Percentiles rank a stretch among this genome's conserved stretches.
Evolutionary conservation across 2,113 vertebrate species (phyloP).

Genomic region (Callithrix jacchus): DNA sequence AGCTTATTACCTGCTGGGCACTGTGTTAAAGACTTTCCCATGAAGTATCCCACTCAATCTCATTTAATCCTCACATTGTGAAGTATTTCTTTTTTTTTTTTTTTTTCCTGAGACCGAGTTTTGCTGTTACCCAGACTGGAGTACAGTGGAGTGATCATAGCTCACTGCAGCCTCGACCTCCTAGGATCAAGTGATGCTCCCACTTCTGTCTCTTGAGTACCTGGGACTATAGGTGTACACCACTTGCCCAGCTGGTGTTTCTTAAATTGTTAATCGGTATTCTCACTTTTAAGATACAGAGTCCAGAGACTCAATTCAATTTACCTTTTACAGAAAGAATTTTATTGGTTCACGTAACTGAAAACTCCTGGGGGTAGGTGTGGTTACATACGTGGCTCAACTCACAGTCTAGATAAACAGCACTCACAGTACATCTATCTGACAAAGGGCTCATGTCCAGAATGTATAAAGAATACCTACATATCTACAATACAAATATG

Average conservation of each 20-base stretch:
- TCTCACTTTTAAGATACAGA: neutral
- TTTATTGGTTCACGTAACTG: neutral
- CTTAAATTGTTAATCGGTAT: neutral
- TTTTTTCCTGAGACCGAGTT: too few relatives aligned
- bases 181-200: too few relatives aligned
- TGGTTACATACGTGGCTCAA: neutral
- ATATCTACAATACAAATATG: neutral
- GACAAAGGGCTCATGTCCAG: neutral
- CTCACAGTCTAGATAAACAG: neutral
- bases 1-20: neutral
- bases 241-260: neutral
- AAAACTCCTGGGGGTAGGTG: neutral
- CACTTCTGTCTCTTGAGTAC: too few relatives aligned
- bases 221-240: too few relatives aligned
- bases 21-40: neutral
- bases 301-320: neutral
- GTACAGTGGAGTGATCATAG: too few relatives aligned
- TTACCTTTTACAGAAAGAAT: neutral
- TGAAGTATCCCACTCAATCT: neutral
- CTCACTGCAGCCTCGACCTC: too few relatives aligned
- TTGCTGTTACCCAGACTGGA: too few relatives aligned
- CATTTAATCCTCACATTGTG: neutral
- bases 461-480: neutral
- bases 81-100: too few relatives aligned
- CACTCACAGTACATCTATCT: neutral